These are phyloP conservation scores for Tipula helvola DNA, from an alignment of 2,888 invertebrate species.

Conservation along the genomic window DNA sequence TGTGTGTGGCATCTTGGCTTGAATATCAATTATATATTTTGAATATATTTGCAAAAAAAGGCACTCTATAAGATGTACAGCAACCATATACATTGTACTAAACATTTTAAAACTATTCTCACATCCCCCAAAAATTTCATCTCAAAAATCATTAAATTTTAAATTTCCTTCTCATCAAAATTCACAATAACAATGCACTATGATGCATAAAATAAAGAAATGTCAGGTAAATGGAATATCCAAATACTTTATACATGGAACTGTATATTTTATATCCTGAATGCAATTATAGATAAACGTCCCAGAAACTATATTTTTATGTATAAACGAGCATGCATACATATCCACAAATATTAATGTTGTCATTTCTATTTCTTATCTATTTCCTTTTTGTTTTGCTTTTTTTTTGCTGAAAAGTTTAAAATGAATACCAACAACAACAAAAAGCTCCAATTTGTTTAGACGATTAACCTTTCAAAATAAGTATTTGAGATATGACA, in stretches of 20 bases:
- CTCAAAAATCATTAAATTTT: neutral
- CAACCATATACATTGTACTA: neutral
- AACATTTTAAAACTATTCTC: neutral
- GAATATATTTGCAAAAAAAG: neutral
- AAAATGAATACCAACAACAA: neutral
- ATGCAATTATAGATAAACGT: neutral
- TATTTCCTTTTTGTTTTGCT: neutral
- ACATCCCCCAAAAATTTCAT: neutral
- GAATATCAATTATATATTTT: too few relatives aligned
- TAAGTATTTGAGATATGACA: slow-evolving; percentile 4
- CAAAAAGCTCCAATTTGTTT: neutral
- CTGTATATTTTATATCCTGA: neutral
- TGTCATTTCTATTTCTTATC: neutral
- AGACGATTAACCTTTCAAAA: slow-evolving; percentile 9
- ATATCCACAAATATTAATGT: neutral
- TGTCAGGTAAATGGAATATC: neutral
- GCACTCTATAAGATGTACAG: neutral
- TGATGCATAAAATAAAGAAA: neutral
- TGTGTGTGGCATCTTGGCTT: too few relatives aligned
- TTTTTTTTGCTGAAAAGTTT: neutral
- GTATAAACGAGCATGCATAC: neutral
- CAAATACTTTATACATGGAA: neutral
- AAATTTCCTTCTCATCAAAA: neutral
- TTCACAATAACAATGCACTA: neutral
- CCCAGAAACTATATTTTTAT: neutral